These are phyloP conservation scores for Pipra filicauda DNA, from an alignment of 2,113 vertebrate genomes.

Conservation along the genomic window DNA sequence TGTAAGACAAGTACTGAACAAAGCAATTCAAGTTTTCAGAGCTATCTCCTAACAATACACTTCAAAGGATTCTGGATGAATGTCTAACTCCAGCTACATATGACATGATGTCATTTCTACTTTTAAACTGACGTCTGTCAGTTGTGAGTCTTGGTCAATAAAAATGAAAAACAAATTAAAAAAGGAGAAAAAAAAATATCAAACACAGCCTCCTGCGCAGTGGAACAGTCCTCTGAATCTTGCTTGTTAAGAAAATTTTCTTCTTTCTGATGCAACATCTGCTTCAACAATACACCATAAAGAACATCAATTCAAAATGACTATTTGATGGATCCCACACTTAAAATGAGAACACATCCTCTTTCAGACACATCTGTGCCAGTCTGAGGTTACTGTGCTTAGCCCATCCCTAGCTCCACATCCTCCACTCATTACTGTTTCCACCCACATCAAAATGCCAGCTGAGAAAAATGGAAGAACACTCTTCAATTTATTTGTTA, in stretches of 20 bases:
- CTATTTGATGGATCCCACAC: not conserved
- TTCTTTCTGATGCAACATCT: slow-evolving; percentile 2
- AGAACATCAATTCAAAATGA: not conserved
- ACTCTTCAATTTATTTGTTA: not conserved
- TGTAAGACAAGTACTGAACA: not conserved
- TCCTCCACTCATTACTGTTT: not conserved
- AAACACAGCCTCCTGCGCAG: not conserved
- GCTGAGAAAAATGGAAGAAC: not conserved
- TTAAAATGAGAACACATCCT: not conserved
- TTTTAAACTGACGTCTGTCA: not conserved
- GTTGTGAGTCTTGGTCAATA: not conserved
- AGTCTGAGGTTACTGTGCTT: not conserved
- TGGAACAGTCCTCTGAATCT: not conserved
- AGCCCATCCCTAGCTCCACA: not conserved
- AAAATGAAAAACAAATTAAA: not conserved
- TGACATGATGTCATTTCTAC: not conserved
- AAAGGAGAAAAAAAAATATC: not conserved
- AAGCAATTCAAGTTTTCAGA: not conserved
- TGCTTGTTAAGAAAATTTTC: not conserved
- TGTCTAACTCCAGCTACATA: not conserved
- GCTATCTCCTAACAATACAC: not conserved
- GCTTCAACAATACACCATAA: not conserved
- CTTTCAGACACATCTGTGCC: not conserved
- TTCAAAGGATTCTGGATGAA: not conserved
- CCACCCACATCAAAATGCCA: not conserved